Evolutionary conservation across 92 coral and sea anemone species (phyloP).

Genomic region (Phenganax stokvisi): DNA sequence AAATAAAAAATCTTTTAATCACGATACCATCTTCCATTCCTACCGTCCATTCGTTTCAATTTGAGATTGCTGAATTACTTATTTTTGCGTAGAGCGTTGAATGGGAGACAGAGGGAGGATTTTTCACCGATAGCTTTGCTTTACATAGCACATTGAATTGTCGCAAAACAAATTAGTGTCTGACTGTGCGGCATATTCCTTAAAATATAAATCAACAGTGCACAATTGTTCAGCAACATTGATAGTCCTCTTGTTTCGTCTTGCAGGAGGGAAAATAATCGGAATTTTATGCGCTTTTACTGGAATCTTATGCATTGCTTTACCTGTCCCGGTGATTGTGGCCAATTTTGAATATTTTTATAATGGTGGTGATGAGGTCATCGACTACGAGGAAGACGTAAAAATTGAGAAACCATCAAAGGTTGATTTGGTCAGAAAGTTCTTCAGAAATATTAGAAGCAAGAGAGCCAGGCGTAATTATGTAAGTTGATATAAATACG

Average conservation of each 20-base stretch:
- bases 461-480: not conserved
- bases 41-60: no score
- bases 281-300: conserved; percentile 88
- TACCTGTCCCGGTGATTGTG: conserved; percentile 94
- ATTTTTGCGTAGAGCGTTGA: no score
- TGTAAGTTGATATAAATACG: no score
- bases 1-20: no score
- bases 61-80: no score
- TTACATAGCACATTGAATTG: no score
- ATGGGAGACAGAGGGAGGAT: no score
- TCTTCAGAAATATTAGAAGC: not conserved
- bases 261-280: conserved; percentile 78
- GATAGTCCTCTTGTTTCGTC: not conserved
- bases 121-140: no score
- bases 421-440: conserved; percentile 9
- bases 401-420: not conserved
- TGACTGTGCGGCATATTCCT: no score
- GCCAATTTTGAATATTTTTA: conserved; percentile 85
- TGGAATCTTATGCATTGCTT: conserved; percentile 86
- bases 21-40: no score
- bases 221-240: no score
- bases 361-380: conserved; percentile 45
- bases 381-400: not conserved
- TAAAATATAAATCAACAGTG: not conserved
- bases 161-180: no score